Conservation (phyloP, 2,888 invertebrate species). For the Uloborus plumipes region DNA sequence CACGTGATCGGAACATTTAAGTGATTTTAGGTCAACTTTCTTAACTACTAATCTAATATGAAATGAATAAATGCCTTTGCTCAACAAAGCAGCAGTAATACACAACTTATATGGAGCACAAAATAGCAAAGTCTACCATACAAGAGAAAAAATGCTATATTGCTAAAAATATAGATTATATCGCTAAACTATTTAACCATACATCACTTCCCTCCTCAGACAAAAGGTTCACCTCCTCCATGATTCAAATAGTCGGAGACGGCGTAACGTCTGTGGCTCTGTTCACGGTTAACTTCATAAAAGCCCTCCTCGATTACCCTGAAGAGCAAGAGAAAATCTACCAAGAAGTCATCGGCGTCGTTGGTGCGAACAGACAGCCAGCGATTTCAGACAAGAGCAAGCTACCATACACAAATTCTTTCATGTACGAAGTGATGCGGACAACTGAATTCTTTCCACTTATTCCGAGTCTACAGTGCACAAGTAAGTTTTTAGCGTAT, state of each 20-base stretch:
- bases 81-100: too few species aligned
- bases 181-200: too few species aligned
- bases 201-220: neutral
- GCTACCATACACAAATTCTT: constrained; percentile 10
- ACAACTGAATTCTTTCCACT: neutral
- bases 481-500: neutral
- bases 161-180: too few species aligned
- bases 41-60: too few species aligned
- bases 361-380: neutral
- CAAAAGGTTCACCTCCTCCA: neutral
- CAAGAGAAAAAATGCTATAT: too few species aligned
- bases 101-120: too few species aligned
- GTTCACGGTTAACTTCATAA: neutral
- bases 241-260: constrained; percentile 1
- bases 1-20: too few species aligned
- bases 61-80: too few species aligned
- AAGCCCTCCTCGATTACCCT: neutral
- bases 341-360: neutral
- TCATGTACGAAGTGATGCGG: constrained; percentile 9
- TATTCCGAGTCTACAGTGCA: neutral
- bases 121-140: too few species aligned
- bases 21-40: too few species aligned
- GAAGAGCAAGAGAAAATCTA: constrained; percentile 20
- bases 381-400: constrained; percentile 1
- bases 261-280: neutral